Base-by-base conservation (phyloP, 2,888 invertebrate genomes). In the Drosophila falleni region DNA sequence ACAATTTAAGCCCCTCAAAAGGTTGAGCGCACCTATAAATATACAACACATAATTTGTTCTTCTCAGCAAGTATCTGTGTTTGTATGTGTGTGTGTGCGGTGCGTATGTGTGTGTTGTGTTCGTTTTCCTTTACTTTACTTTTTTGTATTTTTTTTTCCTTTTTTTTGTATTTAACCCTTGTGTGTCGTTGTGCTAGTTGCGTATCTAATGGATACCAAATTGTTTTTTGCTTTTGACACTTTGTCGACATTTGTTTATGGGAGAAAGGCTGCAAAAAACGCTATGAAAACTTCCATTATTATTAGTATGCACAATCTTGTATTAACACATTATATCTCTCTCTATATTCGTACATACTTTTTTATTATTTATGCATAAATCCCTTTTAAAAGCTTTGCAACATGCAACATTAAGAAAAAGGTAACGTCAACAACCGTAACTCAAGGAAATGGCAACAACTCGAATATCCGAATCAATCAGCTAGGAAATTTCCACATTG, bases 141-240 rank as follows among this genome's bases (percentile, higher is more conserved):
- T 15, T 26, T 33, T 13, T 41, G 13, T 49, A 5, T 11, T 15
- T n/a, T 5, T 26, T 26, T 19, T 19, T 19, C 4, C 2, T 31
- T 31, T 31, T 10, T 26, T 70, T 16, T 62, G 15, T 54, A 47
- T 62, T 73, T 70, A 79, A 64, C 75, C 71, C 67, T 71, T 78
- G 66, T 71, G 63, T 66, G 64, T 67, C 50, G 62, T 64, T 76
- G 77, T 67, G 78, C 77, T 84, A 84, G 85, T 84, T 87, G 77
- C 85, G 83, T 83, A 83, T 87, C 83, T 83, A 87, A 85, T 85
- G 83, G 83, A 81, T 85, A 83, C 83, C 70, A 84, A 80, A 72
- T 76, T 74, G 70, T 75, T 69, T 69, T 59, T 51, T 67, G 70
- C 77, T 70, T 61, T 37, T 65, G n/a, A 51, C 53, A 49, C 33